Evolutionary conservation across 2,888 invertebrate species (phyloP).

Genomic region (Cotesia congregata): DNA sequence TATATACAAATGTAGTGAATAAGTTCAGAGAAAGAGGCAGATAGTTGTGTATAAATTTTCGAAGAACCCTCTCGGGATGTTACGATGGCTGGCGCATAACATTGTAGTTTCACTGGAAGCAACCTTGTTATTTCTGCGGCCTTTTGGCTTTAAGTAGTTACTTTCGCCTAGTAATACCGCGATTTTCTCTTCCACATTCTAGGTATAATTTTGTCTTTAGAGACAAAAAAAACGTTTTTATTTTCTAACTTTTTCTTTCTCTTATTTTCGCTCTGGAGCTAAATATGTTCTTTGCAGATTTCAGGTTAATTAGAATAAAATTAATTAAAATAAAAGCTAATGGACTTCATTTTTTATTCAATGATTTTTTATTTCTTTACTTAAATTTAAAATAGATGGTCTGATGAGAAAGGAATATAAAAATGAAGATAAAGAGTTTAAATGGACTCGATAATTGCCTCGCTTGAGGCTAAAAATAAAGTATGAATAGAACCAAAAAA

Average conservation of each 20-base stretch:
- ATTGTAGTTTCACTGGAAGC: slow-evolving; percentile 1
- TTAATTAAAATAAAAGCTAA: slow-evolving; percentile 7
- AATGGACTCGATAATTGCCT: slow-evolving; percentile 25
- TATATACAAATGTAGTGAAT: background rate
- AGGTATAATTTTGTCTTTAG: background rate
- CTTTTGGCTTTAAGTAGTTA: slow-evolving; percentile 1
- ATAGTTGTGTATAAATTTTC: slow-evolving; percentile 18
- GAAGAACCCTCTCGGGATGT: background rate
- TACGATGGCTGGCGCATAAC: slow-evolving; percentile 16
- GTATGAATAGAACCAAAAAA: background rate
- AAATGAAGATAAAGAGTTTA: slow-evolving; percentile 11
- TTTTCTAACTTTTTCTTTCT: background rate
- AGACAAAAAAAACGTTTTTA: background rate
- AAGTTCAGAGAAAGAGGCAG: slow-evolving; percentile 2
- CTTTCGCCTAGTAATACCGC: background rate
- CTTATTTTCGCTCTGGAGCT: background rate
- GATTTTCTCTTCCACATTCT: background rate
- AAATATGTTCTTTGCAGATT: background rate
- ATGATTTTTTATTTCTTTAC: background rate
- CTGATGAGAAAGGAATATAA: background rate
- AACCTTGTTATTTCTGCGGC: background rate
- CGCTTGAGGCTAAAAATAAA: slow-evolving; percentile 3
- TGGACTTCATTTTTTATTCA: background rate
- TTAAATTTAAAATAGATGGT: background rate
- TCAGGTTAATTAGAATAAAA: slow-evolving; percentile 3